Conservation (phyloP, 2,888 invertebrate genomes). For the Drosophila flavopinicola region DNA sequence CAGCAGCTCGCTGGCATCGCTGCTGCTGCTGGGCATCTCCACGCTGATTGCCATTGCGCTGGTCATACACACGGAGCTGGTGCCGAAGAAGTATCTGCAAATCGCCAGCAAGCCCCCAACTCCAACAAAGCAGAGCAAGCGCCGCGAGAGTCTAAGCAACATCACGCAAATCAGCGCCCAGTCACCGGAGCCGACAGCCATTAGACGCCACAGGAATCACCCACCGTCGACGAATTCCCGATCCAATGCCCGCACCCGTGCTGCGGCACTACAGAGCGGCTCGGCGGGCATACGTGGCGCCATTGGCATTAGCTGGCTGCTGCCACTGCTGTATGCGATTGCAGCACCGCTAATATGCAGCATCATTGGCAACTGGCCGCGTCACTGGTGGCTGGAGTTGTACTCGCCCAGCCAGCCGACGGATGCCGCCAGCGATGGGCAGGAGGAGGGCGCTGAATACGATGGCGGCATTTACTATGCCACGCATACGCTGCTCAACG, state of each 20-base stretch:
- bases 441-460: conserved; percentile 31
- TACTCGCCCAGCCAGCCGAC: conserved; percentile 45
- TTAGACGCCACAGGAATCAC: conserved; percentile 14
- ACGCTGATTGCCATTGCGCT: conserved; percentile 85
- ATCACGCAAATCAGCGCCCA: conserved; percentile 73
- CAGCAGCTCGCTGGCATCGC: conserved; percentile 87
- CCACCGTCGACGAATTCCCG: conserved; percentile 4
- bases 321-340: conserved; percentile 84
- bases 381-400: conserved; percentile 88
- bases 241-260: too few relatives aligned
- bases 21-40: conserved; percentile 87
- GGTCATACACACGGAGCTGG: conserved; percentile 84
- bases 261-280: conserved; percentile 25
- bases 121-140: conserved; percentile 53
- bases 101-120: conserved; percentile 58
- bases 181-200: conserved; percentile 43
- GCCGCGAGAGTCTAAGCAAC: conserved; percentile 69
- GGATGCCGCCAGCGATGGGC: conserved; percentile 53
- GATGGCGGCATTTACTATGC: conserved; percentile 60
- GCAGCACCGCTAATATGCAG: conserved; percentile 84
- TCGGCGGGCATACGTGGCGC: conserved; percentile 83
- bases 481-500: conserved; percentile 71
- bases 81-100: conserved; percentile 82
- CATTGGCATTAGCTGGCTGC: conserved; percentile 84
- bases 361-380: conserved; percentile 84